A percentile compares a stretch with the other conserved stretches of the same genome.
phyloP scores from a whole-genome alignment of 2,888 invertebrate genomes.

The Gnatocerus cornutus region DNA sequence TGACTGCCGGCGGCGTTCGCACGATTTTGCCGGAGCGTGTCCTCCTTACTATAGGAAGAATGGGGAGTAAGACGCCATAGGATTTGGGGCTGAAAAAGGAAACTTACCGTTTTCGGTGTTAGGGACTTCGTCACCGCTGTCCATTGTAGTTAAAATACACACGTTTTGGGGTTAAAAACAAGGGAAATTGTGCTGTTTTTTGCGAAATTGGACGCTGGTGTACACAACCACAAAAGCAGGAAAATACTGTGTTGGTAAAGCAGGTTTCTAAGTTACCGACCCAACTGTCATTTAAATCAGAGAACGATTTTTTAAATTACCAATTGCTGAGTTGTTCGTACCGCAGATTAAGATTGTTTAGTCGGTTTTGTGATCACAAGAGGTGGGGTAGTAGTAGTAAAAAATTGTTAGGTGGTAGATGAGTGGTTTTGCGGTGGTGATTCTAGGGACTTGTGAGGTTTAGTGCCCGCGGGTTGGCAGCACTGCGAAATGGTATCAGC shows the following conservation, averaged over 20 bases:
- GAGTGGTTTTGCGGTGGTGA: background rate
- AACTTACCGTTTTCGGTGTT: constrained; percentile 49
- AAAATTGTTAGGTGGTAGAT: background rate
- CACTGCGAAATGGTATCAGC: constrained; percentile 29
- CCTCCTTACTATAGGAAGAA: constrained; percentile 71
- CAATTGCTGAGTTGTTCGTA: too few species aligned
- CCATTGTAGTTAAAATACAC: constrained; percentile 41
- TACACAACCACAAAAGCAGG: constrained; percentile 18
- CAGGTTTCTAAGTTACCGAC: constrained; percentile 1
- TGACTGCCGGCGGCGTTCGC: constrained; percentile 59
- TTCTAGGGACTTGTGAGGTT: constrained; percentile 16
- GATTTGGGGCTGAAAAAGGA: constrained; percentile 1
- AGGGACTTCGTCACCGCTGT: constrained; percentile 44
- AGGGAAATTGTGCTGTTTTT: constrained; percentile 12
- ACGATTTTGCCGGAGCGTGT: constrained; percentile 75
- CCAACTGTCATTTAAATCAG: background rate
- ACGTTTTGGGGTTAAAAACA: constrained; percentile 1
- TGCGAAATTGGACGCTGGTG: constrained; percentile 1
- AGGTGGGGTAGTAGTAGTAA: background rate
- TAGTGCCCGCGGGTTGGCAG: constrained; percentile 4
- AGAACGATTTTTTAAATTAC: too few species aligned
- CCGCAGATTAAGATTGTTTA: background rate
- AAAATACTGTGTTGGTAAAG: constrained; percentile 27
- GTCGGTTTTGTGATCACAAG: background rate
- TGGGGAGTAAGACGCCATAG: constrained; percentile 18